phyloP scores from a whole-genome alignment of 2,113 vertebrate genomes.

The Aphelocoma coerulescens region DNA sequence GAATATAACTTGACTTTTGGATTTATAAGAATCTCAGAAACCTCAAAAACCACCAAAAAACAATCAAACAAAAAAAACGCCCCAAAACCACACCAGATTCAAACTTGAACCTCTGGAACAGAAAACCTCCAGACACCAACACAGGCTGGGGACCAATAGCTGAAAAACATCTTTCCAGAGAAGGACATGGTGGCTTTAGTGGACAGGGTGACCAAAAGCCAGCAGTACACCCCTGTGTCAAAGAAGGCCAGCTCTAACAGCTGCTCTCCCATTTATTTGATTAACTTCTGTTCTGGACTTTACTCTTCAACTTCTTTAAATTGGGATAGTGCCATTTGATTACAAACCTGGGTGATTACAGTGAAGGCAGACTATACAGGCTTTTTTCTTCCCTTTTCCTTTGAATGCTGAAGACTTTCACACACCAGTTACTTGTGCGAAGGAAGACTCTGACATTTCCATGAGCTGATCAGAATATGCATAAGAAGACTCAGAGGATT shows the following conservation, averaged over 20 bases:
- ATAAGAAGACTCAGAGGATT: neutral
- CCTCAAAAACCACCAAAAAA: neutral
- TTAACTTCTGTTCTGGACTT: neutral
- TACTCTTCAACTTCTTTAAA: neutral
- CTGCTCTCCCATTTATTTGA: neutral
- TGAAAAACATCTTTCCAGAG: neutral
- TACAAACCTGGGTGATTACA: neutral
- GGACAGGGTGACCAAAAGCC: neutral
- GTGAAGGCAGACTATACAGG: neutral
- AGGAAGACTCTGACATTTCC: conserved; percentile 4
- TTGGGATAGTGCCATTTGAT: neutral
- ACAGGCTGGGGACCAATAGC: neutral
- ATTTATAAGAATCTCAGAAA: neutral
- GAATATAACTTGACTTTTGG: neutral
- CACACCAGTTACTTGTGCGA: neutral
- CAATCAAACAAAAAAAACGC: too few relatives aligned
- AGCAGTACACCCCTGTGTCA: neutral
- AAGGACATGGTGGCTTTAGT: fast-evolving
- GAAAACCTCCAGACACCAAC: neutral
- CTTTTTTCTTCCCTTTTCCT: neutral
- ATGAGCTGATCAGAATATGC: conserved; percentile 17
- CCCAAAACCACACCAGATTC: neutral
- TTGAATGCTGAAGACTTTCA: neutral
- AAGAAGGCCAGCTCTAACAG: neutral
- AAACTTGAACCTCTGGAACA: neutral